Conservation (phyloP, 2,113 vertebrate species). For the Gulo gulo region DNA sequence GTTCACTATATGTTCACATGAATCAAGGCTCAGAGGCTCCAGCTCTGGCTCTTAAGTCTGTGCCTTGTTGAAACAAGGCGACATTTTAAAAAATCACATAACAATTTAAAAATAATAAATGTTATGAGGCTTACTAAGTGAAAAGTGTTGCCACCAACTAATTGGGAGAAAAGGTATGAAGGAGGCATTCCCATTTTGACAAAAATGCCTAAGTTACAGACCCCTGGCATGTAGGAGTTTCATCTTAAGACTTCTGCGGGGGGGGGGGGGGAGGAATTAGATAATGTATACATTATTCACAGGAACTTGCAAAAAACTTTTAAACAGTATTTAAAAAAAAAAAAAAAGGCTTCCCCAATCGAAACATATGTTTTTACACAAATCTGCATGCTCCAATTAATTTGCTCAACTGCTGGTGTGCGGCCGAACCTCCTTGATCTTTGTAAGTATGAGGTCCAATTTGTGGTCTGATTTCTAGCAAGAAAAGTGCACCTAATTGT, state of each 20-base stretch:
- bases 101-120: constrained; percentile 41
- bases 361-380: constrained; percentile 72
- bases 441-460: constrained; percentile 63
- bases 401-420: constrained; percentile 56
- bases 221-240: background rate
- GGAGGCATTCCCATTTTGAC: constrained; percentile 23
- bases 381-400: constrained; percentile 73
- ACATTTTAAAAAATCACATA: background rate
- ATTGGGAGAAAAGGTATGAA: constrained; percentile 2
- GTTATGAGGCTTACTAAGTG: background rate
- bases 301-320: constrained; percentile 42
- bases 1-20: background rate
- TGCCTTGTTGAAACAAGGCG: constrained; percentile 13
- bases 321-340: constrained; percentile 21
- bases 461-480: constrained; percentile 65
- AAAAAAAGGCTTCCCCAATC: constrained; percentile 13
- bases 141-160: background rate
- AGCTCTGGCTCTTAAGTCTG: background rate
- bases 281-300: constrained; percentile 35
- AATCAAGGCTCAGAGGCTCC: background rate
- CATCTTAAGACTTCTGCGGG: constrained; percentile 26
- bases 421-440: constrained; percentile 56
- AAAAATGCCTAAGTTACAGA: constrained; percentile 2
- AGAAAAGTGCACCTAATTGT: constrained; percentile 53
- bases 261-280: constrained; percentile 19